Base-by-base conservation (phyloP, 2,797 vertebrate genomes). In the Rallus crepitans region DNA sequence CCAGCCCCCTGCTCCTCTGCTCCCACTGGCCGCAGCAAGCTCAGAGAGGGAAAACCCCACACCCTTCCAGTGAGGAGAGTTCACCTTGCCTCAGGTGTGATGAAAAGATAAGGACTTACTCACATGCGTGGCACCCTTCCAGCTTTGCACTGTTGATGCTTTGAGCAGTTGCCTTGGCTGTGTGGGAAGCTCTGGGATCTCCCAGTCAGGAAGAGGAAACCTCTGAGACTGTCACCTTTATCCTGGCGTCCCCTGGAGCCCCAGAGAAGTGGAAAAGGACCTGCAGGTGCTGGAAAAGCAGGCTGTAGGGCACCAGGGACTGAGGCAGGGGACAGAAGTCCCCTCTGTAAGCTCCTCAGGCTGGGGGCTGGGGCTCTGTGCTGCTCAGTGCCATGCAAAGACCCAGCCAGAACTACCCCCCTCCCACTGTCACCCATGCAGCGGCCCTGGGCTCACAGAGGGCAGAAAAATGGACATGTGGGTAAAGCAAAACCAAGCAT, bases 401-500 rank as follows among this genome's bases (percentile, higher is more conserved):
- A 59, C 8, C 9, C 66, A 80, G 4, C 14, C 24, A 73, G 56
- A 81, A 18, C 15, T 12, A 11, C 52, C 9, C n/a, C 37, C 6
- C 35, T 52, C 39, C 63, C 63, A 0, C 23, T 37, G 33, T 7
- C 59, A 76, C 71, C 31, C 33, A 0, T 2, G 45, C 2, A 1
- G 35, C 27, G 15, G 31, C n/a, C n/a, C 25, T 23, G 14, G 21
- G 31, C 14, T 87, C 60, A n/a, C 5, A 1, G n/a, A 31, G 47
- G 15, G 24, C n/a, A 19, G 19, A 13, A 5, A 4, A 48, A 57
- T 7, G 28, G 60, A 76, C 42, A 39, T 10, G 19, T 30, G 52
- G 15, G 42, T 37, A n/a, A 70, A 81, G 57, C n/a, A 81, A 63
- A 76, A 47, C 0, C 1, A 4, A 47, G 12, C 0, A 0, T 2